These are phyloP conservation scores for Dallia pectoralis DNA, from an alignment of 2,797 vertebrate species.

Conservation along the genomic window DNA sequence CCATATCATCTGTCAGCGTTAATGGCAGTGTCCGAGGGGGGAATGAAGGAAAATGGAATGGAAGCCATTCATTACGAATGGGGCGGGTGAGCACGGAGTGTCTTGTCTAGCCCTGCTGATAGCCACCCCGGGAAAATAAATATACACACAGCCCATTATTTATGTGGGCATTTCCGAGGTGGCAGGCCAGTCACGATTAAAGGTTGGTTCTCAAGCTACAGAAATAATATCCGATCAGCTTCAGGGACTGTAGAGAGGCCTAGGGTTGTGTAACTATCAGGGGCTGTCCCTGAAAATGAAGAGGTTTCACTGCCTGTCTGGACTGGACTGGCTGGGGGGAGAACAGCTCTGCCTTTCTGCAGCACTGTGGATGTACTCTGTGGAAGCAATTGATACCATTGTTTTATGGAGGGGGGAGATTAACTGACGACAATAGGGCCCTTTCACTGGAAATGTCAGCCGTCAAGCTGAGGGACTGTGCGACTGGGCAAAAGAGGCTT, in stretches of 20 bases:
- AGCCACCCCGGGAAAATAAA: conserved; percentile 68
- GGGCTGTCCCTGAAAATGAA: conserved; percentile 43
- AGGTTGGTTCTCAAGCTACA: conserved; percentile 54
- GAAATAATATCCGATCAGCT: conserved; percentile 56
- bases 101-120: conserved; percentile 44
- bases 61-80: conserved; percentile 70
- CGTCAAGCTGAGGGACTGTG: conserved; percentile 69
- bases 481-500: conserved; percentile 59
- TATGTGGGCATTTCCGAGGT: conserved; percentile 67
- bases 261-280: conserved; percentile 12
- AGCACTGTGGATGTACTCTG: conserved; percentile 66
- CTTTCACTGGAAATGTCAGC: conserved; percentile 77
- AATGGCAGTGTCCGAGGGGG: conserved; percentile 71
- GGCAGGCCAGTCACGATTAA: conserved; percentile 53
- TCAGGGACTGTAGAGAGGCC: conserved; percentile 38
- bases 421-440: conserved; percentile 67
- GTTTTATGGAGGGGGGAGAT: conserved; percentile 69
- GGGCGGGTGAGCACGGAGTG: conserved; percentile 23
- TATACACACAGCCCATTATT: conserved; percentile 66
- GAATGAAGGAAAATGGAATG: conserved; percentile 72
- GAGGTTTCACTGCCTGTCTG: conserved; percentile 30
- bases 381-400: conserved; percentile 73
- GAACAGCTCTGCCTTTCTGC: conserved; percentile 50
- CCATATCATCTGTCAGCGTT: conserved; percentile 77
- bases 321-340: background rate